phyloP scores from a whole-genome alignment of 2,888 invertebrate genomes.

The Dimorphilus gyrociliatus region DNA sequence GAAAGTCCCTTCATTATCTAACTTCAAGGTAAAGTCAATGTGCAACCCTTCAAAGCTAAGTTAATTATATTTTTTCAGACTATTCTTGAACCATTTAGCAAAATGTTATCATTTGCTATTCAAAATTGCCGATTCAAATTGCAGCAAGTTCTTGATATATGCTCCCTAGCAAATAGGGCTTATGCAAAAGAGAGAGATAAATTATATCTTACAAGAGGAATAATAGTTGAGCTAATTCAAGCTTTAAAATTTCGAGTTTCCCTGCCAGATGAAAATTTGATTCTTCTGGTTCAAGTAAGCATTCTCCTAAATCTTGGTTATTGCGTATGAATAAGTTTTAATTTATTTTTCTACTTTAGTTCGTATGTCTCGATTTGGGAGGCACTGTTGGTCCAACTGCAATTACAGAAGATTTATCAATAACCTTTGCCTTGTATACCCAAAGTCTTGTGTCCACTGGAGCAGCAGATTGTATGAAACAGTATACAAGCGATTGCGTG shows the following conservation, averaged over 20 bases:
- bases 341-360: conserved; percentile 18
- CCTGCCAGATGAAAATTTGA: conserved; percentile 81
- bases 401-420: conserved; percentile 26
- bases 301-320: not conserved
- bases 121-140: conserved; percentile 65
- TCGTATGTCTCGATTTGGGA: conserved; percentile 57
- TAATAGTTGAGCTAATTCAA: conserved; percentile 83
- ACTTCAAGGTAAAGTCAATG: conserved; percentile 53
- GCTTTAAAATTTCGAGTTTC: conserved; percentile 85
- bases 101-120: conserved; percentile 76
- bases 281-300: conserved; percentile 62
- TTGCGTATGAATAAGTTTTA: not conserved
- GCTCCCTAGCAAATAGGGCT: conserved; percentile 71
- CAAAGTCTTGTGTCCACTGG: conserved; percentile 48
- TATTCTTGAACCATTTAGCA: conserved; percentile 81
- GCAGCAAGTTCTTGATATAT: conserved; percentile 58
- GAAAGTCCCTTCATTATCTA: conserved; percentile 63
- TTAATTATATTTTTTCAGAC: conserved; percentile 16
- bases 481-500: conserved; percentile 74
- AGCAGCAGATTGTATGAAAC: conserved; percentile 80
- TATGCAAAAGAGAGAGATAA: conserved; percentile 87
- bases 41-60: not conserved
- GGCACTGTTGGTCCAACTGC: conserved; percentile 48
- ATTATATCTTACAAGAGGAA: conserved; percentile 69
- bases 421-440: conserved; percentile 27